Evolutionary conservation across 1,140 invertebrate species (phyloP), one percentile per base, ranked within the genome.

Genomic region (Plutomurus gul): DNA sequence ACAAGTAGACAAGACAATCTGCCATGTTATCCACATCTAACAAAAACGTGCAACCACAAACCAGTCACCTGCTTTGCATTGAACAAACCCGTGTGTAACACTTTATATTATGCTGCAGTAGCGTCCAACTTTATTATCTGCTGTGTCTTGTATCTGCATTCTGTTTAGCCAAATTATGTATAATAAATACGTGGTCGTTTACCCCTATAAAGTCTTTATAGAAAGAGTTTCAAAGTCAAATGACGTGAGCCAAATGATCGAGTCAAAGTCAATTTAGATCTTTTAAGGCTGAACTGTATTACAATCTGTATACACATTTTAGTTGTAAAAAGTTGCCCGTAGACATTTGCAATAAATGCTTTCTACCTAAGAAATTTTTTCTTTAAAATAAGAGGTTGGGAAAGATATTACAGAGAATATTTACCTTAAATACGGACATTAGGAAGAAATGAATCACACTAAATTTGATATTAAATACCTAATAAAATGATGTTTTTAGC

Each of bases 231-330:
- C 13, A 65, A 65, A 65, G 30, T 65, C 30, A 65, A 65, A 30
- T 65, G 56, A 65, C 56, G 56, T 65, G 30, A 65, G n/a, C n/a
- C n/a, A n/a, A n/a, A n/a, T n/a, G n/a, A n/a, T n/a, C n/a, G n/a
- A n/a, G 56, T 65, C 56, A 65, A 65, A 65, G 56, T 65, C 56
- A 65, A 65, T 33, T 65, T 30, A 65, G 18, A 65, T n/a, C 36
- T 65, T 33, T 33, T 65, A n/a, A 43, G 39, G n/a, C 39, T n/a
- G n/a, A 43, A 43, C 39, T n/a, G n/a, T n/a, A n/a, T n/a, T n/a
- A n/a, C n/a, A n/a, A n/a, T n/a, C n/a, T n/a, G n/a, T n/a, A n/a
- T n/a, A n/a, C n/a, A n/a, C n/a, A n/a, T n/a, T n/a, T n/a, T n/a
- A n/a, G n/a, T n/a, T n/a, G n/a, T n/a, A n/a, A n/a, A n/a, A n/a